Base-by-base conservation (phyloP, 2,888 invertebrate genomes). In the Ctenicera cuprea region DNA sequence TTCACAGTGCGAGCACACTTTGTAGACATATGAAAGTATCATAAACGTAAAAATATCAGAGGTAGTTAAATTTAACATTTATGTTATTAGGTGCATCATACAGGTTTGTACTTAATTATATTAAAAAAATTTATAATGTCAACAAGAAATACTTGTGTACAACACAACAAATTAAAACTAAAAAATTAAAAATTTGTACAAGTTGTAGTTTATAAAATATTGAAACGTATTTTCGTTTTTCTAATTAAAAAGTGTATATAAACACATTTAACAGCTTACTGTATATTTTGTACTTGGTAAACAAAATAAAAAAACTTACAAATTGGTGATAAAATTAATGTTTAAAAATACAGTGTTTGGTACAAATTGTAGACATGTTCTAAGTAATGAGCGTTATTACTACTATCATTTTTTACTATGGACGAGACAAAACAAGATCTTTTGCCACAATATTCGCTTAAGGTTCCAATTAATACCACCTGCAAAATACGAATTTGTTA, bases 1-100 rank as follows among this genome's bases (percentile, higher is more conserved):
- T 88, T 79, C 83, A 87, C 1, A 87, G 87, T 79, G 84, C 86
- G 3, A 87, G 87, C 76, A 87, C 87, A 1, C 81, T 88, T 33
- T 86, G 86, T 61, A 80, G 87, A 26, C 88, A 88, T 74, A 83
- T 83, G 80, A 87, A 86, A 78, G 84, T 83, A 80, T 26, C 26
- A 26, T 5, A 26, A 26, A 26, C 26, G 5, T 2, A 26, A 26
- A 26, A 26, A 26, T 26, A 26, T 26, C 26, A 26, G 5, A 26
- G 3, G 5, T 26, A n/a, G n/a, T n/a, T n/a, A n/a, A n/a, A n/a
- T 26, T 26, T 26, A 26, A 26, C 5, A 5, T 26, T 26, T 26
- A 26, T 26, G 26, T 3, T 26, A 3, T 26, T 26, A 26, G 2
- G 26, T 26, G n/a, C n/a, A n/a, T n/a, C n/a, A n/a, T n/a, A n/a